Evolutionary conservation across 2,888 invertebrate genomes (phyloP).

Genomic region (Antheraea assamensis): DNA sequence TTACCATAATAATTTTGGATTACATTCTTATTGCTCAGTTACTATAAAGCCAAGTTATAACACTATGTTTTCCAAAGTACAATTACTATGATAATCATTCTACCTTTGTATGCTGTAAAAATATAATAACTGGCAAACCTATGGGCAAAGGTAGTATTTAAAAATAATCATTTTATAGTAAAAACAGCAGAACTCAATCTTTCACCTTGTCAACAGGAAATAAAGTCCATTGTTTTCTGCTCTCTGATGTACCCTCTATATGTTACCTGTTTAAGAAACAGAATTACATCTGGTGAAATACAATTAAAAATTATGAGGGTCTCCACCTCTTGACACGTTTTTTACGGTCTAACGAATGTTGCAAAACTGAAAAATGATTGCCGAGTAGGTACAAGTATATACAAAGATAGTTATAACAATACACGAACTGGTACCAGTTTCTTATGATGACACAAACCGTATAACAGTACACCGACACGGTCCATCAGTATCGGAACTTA

Average conservation of each 20-base stretch:
- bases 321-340: constrained; percentile 75
- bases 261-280: constrained; percentile 39
- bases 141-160: background rate
- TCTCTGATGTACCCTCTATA: constrained; percentile 30
- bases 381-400: constrained; percentile 5
- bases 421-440: constrained; percentile 25
- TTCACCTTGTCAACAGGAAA: constrained; percentile 45
- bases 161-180: constrained; percentile 1
- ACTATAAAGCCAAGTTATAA: background rate
- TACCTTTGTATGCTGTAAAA: background rate
- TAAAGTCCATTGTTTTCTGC: constrained; percentile 51
- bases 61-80: background rate
- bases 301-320: constrained; percentile 36
- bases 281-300: constrained; percentile 26
- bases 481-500: constrained; percentile 54
- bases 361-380: constrained; percentile 62
- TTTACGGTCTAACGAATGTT: constrained; percentile 78
- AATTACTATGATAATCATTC: background rate
- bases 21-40: background rate
- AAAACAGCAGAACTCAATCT: constrained; percentile 23
- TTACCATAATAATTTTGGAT: background rate
- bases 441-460: constrained; percentile 45
- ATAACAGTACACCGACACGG: constrained; percentile 63
- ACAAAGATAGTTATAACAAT: constrained; percentile 6
- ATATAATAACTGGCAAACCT: background rate